phyloP scores from a whole-genome alignment of 2,113 vertebrate genomes.

The Sminthopsis crassicaudata region DNA sequence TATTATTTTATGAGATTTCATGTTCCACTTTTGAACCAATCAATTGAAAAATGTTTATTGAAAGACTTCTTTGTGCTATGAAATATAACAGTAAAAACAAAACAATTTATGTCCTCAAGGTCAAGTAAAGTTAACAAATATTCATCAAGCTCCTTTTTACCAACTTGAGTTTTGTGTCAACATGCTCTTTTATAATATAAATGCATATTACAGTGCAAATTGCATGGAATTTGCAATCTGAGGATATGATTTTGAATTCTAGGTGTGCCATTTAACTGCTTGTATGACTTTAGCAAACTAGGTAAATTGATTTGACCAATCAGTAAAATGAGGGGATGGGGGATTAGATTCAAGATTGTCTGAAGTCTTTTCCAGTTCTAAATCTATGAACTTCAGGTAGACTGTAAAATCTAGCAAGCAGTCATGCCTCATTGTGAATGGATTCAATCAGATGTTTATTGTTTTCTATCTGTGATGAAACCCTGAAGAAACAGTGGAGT shows the following conservation, averaged over 20 bases:
- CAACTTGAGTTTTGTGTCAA: not conserved
- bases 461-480: not conserved
- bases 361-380: not conserved
- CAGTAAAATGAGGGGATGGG: not conserved
- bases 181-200: not conserved
- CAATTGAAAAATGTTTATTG: too few relatives aligned
- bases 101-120: not conserved
- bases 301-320: not conserved
- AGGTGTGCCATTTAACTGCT: not conserved
- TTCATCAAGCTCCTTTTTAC: not conserved
- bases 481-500: not conserved
- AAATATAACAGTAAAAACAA: not conserved
- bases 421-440: not conserved
- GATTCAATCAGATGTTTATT: not conserved
- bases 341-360: not conserved
- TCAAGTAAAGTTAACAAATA: not conserved
- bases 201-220: not conserved
- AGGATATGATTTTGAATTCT: conserved; percentile 4
- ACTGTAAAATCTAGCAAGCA: not conserved
- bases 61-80: too few relatives aligned
- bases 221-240: not conserved
- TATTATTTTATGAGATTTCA: too few relatives aligned
- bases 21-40: too few relatives aligned
- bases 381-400: not conserved
- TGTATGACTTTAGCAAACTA: not conserved